Evolutionary conservation across 2,113 vertebrate genomes (phyloP), one percentile per base, ranked within the genome.

Genomic region (Poecile atricapillus): DNA sequence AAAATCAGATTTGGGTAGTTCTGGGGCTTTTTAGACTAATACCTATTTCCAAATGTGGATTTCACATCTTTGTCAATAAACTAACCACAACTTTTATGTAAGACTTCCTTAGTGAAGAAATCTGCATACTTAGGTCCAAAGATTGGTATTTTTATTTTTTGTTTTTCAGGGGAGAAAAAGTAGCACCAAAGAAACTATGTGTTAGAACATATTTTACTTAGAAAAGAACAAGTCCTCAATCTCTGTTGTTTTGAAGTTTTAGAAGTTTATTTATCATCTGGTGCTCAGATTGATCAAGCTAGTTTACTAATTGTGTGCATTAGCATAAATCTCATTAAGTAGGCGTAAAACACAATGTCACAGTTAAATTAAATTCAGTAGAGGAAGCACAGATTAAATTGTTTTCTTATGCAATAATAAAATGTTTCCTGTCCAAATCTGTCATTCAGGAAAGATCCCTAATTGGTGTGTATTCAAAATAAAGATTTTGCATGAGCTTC

Each of bases 311-410:
- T 47, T 95, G 43, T 14, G 79, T 53, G 19, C 19, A 95, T 93
- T 94, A 94, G 58, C 84, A 94, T 91, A 89, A 94, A 87, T 77
- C 49, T 85, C 70, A 90, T 95, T 89, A 91, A 71, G 43, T 15
- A 95, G 43, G 46, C 49, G 89, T n/a, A 84, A 86, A 68, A 25
- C 46, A 59, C 28, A 85, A 55, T 49, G 37, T 22, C 53, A 65
- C 50, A 85, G 70, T 89, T 73, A 87, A 52, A 65, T 63, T 69
- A 83, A 94, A 91, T 30, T 73, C 73, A 50, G 70, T 21, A 91
- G 41, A 62, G 46, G 85, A 87, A 87, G 23, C 28, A 79, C 28
- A 81, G 41, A 89, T 39, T 77, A 55, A 83, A 86, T 41, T 64
- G 49, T 13, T 83, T 78, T 70, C 28, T 53, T 92, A 9, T 56